Conservation (phyloP, 2,113 vertebrate genomes). For the Holacanthus passer region DNA sequence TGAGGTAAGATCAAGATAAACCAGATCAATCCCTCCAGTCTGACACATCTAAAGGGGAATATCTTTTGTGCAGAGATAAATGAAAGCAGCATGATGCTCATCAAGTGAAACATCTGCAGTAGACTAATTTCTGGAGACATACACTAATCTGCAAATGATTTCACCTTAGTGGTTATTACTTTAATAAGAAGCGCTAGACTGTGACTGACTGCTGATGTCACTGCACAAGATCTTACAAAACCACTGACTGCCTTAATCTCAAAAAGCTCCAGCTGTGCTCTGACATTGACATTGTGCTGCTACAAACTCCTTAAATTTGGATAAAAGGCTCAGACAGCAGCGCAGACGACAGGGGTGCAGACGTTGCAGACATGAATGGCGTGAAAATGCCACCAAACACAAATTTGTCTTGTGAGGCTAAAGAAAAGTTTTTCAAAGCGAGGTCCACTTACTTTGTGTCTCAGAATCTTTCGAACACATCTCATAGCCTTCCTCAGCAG, state of each 20-base stretch:
- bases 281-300: slow-evolving; percentile 38
- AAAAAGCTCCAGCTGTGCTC: slow-evolving; percentile 42
- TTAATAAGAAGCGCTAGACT: slow-evolving; percentile 21
- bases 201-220: slow-evolving; percentile 44
- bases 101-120: slow-evolving; percentile 23
- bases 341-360: not conserved
- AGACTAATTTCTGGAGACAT: slow-evolving; percentile 34
- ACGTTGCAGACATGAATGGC: slow-evolving; percentile 1
- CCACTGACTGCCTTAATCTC: slow-evolving; percentile 29
- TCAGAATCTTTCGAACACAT: not conserved
- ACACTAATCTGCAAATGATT: slow-evolving; percentile 32
- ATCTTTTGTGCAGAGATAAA: slow-evolving; percentile 6
- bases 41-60: slow-evolving; percentile 13
- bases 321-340: slow-evolving; percentile 23
- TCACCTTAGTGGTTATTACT: slow-evolving; percentile 36
- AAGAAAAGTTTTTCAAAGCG: not conserved
- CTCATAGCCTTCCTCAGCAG: not conserved
- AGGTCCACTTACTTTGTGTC: not conserved
- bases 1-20: slow-evolving; percentile 37
- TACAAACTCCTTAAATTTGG: slow-evolving; percentile 20
- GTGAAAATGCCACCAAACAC: not conserved
- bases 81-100: not conserved
- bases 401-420: not conserved
- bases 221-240: slow-evolving; percentile 15
- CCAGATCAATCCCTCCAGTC: slow-evolving; percentile 24